Conservation (phyloP, 2,888 invertebrate species). For the Pristionchus maxplancki region DNA sequence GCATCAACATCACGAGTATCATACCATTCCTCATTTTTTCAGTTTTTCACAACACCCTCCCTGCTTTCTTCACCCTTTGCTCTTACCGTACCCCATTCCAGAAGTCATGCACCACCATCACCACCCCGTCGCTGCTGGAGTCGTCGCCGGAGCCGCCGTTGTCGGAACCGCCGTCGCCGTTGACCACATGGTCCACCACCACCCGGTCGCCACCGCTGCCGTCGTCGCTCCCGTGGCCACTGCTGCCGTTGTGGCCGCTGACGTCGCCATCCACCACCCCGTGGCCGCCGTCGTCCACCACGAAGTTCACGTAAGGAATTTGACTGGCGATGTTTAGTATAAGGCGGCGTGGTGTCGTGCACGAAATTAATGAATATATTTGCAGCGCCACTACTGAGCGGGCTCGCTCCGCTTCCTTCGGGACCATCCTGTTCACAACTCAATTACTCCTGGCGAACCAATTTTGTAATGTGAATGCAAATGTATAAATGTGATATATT, state of each 20-base stretch:
- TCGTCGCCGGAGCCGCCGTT: neutral
- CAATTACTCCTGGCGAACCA: neutral
- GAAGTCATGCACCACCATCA: neutral
- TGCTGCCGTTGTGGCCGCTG: neutral
- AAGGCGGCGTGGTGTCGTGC: neutral
- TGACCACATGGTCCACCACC: too few species aligned
- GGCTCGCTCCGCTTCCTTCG: neutral
- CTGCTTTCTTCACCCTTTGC: too few species aligned
- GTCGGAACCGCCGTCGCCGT: neutral
- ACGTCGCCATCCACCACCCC: neutral
- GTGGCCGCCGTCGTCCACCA: neutral
- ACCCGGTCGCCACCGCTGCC: too few species aligned
- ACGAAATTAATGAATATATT: neutral
- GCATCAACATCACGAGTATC: too few species aligned
- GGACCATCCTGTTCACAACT: neutral
- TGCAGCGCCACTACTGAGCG: neutral
- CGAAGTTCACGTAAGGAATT: neutral
- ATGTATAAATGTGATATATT: neutral
- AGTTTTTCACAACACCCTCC: too few species aligned
- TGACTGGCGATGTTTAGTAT: neutral
- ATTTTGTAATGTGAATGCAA: neutral
- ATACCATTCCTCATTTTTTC: too few species aligned
- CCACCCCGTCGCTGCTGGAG: neutral
- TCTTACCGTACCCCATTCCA: too few species aligned
- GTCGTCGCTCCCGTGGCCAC: neutral